Base-by-base conservation (phyloP, 1,140 invertebrate species). In the Sycophila sp. region DNA sequence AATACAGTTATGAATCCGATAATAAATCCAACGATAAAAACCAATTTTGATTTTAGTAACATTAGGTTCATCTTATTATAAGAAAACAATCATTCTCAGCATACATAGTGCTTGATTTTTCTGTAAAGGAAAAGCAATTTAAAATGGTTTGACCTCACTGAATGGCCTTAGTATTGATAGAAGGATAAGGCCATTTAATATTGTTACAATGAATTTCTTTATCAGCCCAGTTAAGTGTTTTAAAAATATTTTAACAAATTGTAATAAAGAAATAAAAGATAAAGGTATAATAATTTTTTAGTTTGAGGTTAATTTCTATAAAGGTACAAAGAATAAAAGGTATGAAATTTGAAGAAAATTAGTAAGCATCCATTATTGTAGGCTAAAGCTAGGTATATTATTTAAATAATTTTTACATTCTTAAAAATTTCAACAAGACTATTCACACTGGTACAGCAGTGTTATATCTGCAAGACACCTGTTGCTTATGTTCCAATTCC, bases 1-100 rank as follows among this genome's bases (percentile, higher is more conserved):
- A 77, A 32, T 4, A 75, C 64, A 17, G 74, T 17, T 32, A 69
- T 7, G 60, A 76, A 78, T 13, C 80, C 80, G 53, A 81, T 75
- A 13, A 71, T 53, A 42, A 73, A 81, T 63, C 81, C 81, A 7
- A 73, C 19, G 7, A 71, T 15, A 64, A 78, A 77, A 49, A 73
- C 67, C 55, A 55, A 13, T 53, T 72, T 65, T n/a, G 15, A 49
- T 13, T 55, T 55, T 13, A 75, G 32, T 7, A 65, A 15, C 13
- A 67, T 15, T 32, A 67, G 40, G 15, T 56, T 71, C 72, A 68
- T 71, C 49, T 64, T 73, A 59, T n/a, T 38, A n/a, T 2, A 15
- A 19, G 38, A 59, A 58, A 38, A 10, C 38, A 47, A 49, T 51
- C 42, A 65, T 65, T 19, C 26, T 63, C 19, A 63, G 8, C 56